Evolutionary conservation across 2,113 vertebrate genomes (phyloP), one percentile per base, ranked within the genome.

Genomic region (Puntigrus tetrazona): DNA sequence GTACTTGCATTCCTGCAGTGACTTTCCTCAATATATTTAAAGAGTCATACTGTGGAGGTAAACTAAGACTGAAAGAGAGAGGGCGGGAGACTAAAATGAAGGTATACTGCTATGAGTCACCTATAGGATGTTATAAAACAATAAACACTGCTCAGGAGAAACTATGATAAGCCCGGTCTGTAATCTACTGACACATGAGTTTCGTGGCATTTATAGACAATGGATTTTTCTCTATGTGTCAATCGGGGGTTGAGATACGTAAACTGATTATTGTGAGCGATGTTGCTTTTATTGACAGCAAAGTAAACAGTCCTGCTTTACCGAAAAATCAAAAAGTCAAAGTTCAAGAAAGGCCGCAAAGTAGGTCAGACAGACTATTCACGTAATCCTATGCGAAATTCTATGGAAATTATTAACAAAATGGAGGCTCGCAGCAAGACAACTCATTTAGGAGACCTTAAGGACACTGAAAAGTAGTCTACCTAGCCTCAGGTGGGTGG

Each of bases 401-500:
- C 50, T 9, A 75, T 4, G 3, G 25, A 74, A 47, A 29, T 43
- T 7, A 74, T 43, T 14, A 74, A 74, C 11, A 74, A 74, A 72
- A 73, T n/a, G 5, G 2, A 25, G 6, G 38, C 41, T 7, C 6
- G 29, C 43, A 47, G 41, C 7, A 75, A 25, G 22, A 25, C 9
- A 47, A 27, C 10, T 69, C 22, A 14, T 74, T 47, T 74, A 16
- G 31, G 72, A 47, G 14, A 13, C n/a, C 41, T 25, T 41, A 8
- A 41, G 1, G 11, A 31, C 78, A 20, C 8, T 55, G 16, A 29
- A 4, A 1, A 55, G 11, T 59, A 25, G 61, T 63, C 36, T 88
- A 43, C 38, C 69, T 83, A 86, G 80, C 87, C 90, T 91, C 92
- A 92, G 92, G 70, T 89, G 92, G 74, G 29, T 61, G 31, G 77